Conservation (phyloP, 2,113 vertebrate species). For the Myotis lucifugus region DNA sequence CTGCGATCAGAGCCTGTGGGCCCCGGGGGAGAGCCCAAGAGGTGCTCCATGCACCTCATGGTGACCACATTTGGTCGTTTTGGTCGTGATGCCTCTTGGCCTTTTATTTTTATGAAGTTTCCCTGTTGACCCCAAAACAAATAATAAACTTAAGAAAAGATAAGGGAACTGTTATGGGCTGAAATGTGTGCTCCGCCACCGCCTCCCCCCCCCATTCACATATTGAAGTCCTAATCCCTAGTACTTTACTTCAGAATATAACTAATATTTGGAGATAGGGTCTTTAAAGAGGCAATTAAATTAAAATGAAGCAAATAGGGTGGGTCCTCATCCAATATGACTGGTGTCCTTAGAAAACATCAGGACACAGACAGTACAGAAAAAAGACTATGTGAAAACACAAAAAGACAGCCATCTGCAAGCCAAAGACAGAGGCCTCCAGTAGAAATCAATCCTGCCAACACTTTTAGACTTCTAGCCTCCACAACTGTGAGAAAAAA, state of each 20-base stretch:
- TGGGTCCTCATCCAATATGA: neutral
- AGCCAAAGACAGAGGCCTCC: neutral
- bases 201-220: neutral
- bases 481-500: neutral
- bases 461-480: neutral
- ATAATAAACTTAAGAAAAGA: conserved; percentile 17
- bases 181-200: neutral
- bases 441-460: neutral
- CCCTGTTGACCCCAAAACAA: neutral
- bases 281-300: neutral
- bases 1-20: too few species aligned
- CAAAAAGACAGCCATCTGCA: neutral
- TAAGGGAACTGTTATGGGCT: neutral
- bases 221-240: neutral
- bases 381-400: neutral
- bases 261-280: neutral
- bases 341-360: neutral
- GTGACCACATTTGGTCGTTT: too few species aligned
- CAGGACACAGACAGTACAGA: neutral
- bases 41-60: too few species aligned
- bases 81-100: too few species aligned
- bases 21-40: too few species aligned
- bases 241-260: neutral
- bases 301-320: neutral
- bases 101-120: neutral